Evolutionary conservation across 2,888 invertebrate genomes (phyloP), one percentile per base, ranked within the genome.

Genomic region (Itoplectis maculator): DNA sequence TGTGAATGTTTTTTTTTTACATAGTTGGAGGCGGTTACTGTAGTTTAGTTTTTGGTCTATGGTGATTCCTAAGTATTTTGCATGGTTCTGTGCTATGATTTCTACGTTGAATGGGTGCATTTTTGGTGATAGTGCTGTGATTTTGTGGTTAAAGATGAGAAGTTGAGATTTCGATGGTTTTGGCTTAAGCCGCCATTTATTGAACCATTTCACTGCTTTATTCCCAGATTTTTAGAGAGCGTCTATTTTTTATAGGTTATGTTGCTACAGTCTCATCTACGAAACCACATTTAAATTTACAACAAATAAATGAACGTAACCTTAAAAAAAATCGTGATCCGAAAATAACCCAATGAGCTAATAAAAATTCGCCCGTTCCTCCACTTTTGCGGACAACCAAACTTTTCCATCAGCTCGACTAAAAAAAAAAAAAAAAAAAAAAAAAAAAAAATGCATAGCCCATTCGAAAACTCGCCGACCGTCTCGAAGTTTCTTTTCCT

Each of bases 401-500:
- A 51, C 51, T 51, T 51, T 51, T 20, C 20, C 6, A 9, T 1
- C 20, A 7, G 23, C 23, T 20, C 8, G 11, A 11, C n/a, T 23
- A 65, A 2, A 18, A 42, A 6, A 40, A 18, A 42, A 6, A 40
- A 47, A 45, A 23, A 51, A 65, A 18, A 20, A 42, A 18, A 15
- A 69, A 18, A 6, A 69, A 47, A 56, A 40, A 51, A 65, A 51
- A 18, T 20, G 51, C 5, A 3, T 29, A 29, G 3, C 29, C 3
- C 20, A 51, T 8, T 20, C 18, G 0, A 51, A 18, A 51, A 51
- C 51, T 56, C 40, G 54, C n/a, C 45, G 0, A 23, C 37, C 40
- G 45, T 20, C 2, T 20, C 37, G 45, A 37, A 65, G 37, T 54
- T 61, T 18, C 66, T 69, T 49, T 66, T 37, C 15, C 51, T 65